These are phyloP conservation scores for Brachyopa scutellaris DNA, from an alignment of 2,888 invertebrate species.

Conservation along the genomic window DNA sequence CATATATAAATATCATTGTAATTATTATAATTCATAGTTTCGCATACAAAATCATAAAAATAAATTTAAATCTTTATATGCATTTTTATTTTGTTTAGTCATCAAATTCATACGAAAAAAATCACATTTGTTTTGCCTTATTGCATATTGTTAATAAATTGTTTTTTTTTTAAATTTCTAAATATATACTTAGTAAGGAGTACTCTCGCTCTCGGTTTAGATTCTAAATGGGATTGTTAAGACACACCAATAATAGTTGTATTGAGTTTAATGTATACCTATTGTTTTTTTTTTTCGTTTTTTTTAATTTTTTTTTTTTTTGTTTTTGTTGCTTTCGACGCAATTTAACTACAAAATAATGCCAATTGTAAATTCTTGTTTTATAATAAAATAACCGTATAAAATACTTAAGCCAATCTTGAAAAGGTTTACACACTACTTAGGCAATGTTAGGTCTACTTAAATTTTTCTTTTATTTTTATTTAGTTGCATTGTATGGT, in stretches of 20 bases:
- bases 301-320: background rate
- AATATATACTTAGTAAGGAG: constrained; percentile 52
- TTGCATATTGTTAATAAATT: constrained; percentile 58
- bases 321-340: background rate
- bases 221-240: constrained; percentile 57
- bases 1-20: constrained; percentile 18
- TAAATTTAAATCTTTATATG: constrained; percentile 44
- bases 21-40: constrained; percentile 43
- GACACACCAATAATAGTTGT: constrained; percentile 67
- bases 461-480: background rate
- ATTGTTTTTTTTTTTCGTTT: constrained; percentile 12
- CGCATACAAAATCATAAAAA: constrained; percentile 52
- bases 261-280: constrained; percentile 32
- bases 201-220: constrained; percentile 15
- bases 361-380: constrained; percentile 24
- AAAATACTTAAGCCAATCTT: constrained; percentile 58
- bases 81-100: background rate
- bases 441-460: constrained; percentile 56
- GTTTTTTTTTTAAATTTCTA: constrained; percentile 19
- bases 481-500: constrained; percentile 12
- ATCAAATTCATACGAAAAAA: constrained; percentile 66
- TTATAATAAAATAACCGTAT: constrained; percentile 20
- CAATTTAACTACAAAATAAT: constrained; percentile 32
- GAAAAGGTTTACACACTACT: constrained; percentile 54
- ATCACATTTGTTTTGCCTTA: constrained; percentile 70